phyloP scores from a whole-genome alignment of 2,888 invertebrate species.

The Arge pagana region DNA sequence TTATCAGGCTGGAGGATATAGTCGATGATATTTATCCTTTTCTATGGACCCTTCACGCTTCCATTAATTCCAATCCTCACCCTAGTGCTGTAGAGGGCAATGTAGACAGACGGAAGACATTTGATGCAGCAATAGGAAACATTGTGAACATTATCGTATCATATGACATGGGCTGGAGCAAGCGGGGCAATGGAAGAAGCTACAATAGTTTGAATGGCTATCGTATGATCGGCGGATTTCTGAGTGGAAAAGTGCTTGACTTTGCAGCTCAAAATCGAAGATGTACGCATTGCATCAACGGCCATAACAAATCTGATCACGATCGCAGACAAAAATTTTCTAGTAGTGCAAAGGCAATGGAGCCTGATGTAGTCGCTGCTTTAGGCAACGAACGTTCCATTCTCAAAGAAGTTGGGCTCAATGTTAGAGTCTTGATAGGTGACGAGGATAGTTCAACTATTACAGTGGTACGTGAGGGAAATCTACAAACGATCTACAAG shows the following conservation, averaged over 20 bases:
- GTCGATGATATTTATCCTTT: no score
- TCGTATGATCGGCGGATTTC: conserved; percentile 35
- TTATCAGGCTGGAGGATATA: no score
- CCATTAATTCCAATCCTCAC: no score
- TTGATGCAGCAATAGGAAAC: conserved; percentile 13
- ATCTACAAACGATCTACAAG: conserved; percentile 29
- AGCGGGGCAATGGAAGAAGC: conserved; percentile 33
- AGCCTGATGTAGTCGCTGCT: conserved; percentile 34
- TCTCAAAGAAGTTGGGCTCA: conserved; percentile 12
- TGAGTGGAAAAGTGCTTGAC: conserved; percentile 37
- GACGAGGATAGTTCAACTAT: conserved; percentile 28
- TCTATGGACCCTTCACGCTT: no score
- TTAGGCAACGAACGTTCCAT: conserved; percentile 32
- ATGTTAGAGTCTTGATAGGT: conserved; percentile 14
- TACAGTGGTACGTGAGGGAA: conserved; percentile 9
- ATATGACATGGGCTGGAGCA: conserved; percentile 39
- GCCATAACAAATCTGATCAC: conserved; percentile 32
- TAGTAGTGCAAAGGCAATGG: conserved; percentile 44
- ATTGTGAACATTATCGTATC: conserved; percentile 37
- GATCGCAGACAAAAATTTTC: conserved; percentile 39
- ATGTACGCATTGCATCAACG: conserved; percentile 33
- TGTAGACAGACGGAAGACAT: no score
- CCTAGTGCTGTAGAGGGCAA: no score
- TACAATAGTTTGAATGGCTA: conserved; percentile 38
- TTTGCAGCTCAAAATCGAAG: conserved; percentile 36